Base-by-base conservation (phyloP, 1,140 invertebrate genomes). In the Limonius californicus region DNA sequence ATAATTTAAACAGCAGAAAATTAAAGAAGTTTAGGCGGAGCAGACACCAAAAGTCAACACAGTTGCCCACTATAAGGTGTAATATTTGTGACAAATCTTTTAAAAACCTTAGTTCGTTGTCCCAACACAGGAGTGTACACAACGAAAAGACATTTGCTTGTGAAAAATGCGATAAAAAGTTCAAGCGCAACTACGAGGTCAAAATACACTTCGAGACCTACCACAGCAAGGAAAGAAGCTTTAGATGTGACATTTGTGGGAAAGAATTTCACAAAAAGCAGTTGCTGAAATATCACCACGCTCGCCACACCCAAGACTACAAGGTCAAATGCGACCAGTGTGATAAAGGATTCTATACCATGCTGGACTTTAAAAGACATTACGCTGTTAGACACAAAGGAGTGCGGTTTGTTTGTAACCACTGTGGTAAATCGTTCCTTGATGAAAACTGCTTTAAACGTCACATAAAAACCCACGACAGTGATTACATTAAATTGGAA, bases 361-460 rank as follows among this genome's bases (percentile, higher is more conserved):
- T 21, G 12, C 57, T 20, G 0, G 71, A 75, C 1, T 76, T 80
- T 18, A 68, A 77, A 23, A 72, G 75, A 6, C 81, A 83, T 63
- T 69, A 74, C 45, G 72, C 76, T 11, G 68, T 66, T 79, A 61
- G 68, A n/a, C 59, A 66, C 18, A 50, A 20, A 30, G 39, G 32
- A 9, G 12, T 35, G 2, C 14, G 43, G 9, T 60, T n/a, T 35
- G 32, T 56, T 32, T 85, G 84, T 67, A 66, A 75, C 0, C 69
- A 77, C n/a, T 85, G 84, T 57, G 64, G 66, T 3, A 82, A 81
- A n/a, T 66, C 68, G 7, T 85, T 82, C 57, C 78, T 70, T 0
- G 74, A 78, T 56, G 75, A 76, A 55, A 72, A 68, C 54, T 78
- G 78, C 39, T 68, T 78, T 30, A 70, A 64, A 1, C 66, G 66